Evolutionary conservation across 2,888 invertebrate species (phyloP).

Genomic region (Drosophila austrosaltans): DNA sequence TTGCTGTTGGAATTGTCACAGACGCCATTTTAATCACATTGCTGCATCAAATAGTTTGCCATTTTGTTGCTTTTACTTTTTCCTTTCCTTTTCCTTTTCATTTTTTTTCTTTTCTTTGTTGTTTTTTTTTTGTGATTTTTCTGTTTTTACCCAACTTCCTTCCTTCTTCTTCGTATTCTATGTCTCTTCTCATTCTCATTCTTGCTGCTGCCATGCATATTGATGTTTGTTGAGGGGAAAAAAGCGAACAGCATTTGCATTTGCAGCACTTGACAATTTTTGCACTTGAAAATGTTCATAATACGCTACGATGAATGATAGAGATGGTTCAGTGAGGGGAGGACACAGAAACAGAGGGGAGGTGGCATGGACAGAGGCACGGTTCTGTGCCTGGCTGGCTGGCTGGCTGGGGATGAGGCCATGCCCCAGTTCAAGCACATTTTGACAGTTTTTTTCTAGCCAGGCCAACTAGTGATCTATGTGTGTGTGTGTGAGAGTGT

Average conservation of each 20-base stretch:
- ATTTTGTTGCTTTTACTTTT: constrained; percentile 17
- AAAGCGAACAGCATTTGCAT: constrained; percentile 67
- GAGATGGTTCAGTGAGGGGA: neutral
- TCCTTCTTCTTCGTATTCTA: neutral
- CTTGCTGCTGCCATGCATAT: constrained; percentile 34
- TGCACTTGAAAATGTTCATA: constrained; percentile 62
- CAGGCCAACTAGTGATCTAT: constrained; percentile 38
- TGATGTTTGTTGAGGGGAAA: constrained; percentile 49
- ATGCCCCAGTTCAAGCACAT: constrained; percentile 37
- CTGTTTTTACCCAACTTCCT: neutral
- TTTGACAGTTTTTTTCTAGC: constrained; percentile 43
- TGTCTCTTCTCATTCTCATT: neutral
- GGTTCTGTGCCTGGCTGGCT: too few relatives aligned
- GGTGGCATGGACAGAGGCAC: neutral
- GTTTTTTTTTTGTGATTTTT: constrained; percentile 6
- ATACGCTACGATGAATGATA: constrained; percentile 30
- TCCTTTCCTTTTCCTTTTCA: too few relatives aligned
- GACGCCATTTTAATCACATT: constrained; percentile 73
- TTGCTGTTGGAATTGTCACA: constrained; percentile 41
- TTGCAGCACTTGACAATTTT: constrained; percentile 64
- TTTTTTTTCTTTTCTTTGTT: neutral
- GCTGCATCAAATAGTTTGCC: constrained; percentile 53
- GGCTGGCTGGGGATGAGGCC: constrained; percentile 1
- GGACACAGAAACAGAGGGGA: constrained; percentile 14
- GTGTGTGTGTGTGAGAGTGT: constrained; percentile 37